These are phyloP conservation scores for Melanotaenia pygmaea DNA, from an alignment of 2,797 vertebrate genomes.

Conservation along the genomic window DNA sequence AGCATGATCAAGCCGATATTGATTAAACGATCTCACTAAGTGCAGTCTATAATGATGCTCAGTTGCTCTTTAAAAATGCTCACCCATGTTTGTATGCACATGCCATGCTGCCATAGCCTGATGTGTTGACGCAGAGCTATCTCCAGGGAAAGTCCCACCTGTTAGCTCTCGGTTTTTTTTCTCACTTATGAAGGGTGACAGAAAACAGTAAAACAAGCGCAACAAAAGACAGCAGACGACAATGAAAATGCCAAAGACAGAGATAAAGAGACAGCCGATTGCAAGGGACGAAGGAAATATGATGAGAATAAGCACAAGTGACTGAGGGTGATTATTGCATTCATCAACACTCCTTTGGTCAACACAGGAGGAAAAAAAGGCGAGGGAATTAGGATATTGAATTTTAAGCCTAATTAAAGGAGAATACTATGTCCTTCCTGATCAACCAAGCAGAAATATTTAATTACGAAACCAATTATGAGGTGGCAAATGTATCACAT, in stretches of 20 bases:
- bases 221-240: slow-evolving; percentile 28
- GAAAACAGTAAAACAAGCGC: slow-evolving; percentile 7
- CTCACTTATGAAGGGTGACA: slow-evolving; percentile 33
- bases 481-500: slow-evolving; percentile 79
- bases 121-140: slow-evolving; percentile 54
- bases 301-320: slow-evolving; percentile 23
- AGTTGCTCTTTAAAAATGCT: slow-evolving; percentile 55
- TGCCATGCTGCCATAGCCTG: slow-evolving; percentile 30
- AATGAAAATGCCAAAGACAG: slow-evolving; percentile 56
- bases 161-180: slow-evolving; percentile 14
- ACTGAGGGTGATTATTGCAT: slow-evolving; percentile 30
- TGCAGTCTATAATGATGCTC: slow-evolving; percentile 61
- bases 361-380: slow-evolving; percentile 40
- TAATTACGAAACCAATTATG: slow-evolving; percentile 88
- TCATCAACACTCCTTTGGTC: slow-evolving; percentile 53
- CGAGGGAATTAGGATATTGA: slow-evolving; percentile 69
- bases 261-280: slow-evolving; percentile 29
- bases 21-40: slow-evolving; percentile 76
- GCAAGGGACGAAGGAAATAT: slow-evolving; percentile 45
- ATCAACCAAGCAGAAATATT: slow-evolving; percentile 83
- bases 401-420: slow-evolving; percentile 80
- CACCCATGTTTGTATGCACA: slow-evolving; percentile 48
- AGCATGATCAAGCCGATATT: slow-evolving; percentile 64
- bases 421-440: slow-evolving; percentile 76
- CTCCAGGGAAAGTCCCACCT: slow-evolving; percentile 29